Percentiles rank a stretch among this genome's conserved stretches.
phyloP scores from a whole-genome alignment of 1,140 invertebrate species.

The Bombus cullumanus region DNA sequence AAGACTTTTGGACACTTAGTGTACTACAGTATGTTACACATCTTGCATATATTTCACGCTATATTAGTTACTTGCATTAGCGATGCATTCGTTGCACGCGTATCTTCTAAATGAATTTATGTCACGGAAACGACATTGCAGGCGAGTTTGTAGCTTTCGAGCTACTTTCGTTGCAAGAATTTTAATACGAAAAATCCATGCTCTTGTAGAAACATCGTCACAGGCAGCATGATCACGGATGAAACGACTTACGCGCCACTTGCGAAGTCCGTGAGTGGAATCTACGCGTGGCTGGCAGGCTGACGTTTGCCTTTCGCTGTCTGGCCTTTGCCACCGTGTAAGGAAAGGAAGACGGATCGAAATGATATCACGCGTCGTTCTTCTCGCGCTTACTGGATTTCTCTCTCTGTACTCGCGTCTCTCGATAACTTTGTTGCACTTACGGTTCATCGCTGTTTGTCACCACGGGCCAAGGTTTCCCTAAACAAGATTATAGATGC shows the following conservation, averaged over 20 bases:
- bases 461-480: conserved; percentile 20
- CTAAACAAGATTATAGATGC: conserved; percentile 20
- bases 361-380: conserved; percentile 64
- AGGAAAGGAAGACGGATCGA: conserved; percentile 56
- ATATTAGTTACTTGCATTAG: too few species aligned
- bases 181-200: too few species aligned
- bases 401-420: conserved; percentile 46
- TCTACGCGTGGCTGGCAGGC: conserved; percentile 39
- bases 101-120: too few species aligned
- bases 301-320: not conserved
- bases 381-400: not conserved
- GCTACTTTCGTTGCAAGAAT: too few species aligned
- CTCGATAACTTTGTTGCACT: conserved; percentile 57
- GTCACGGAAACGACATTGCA: too few species aligned
- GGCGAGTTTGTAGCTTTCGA: too few species aligned
- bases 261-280: conserved; percentile 31
- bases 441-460: not conserved
- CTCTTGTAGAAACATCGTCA: not conserved
- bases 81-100: too few species aligned
- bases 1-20: too few species aligned
- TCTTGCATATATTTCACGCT: too few species aligned
- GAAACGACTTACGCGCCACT: conserved; percentile 27
- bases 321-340: not conserved
- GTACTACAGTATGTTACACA: too few species aligned
- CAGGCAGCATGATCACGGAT: conserved; percentile 3